A percentile compares a stretch with the other conserved stretches of the same genome.
Conservation (phyloP, 2,797 vertebrate species). For the Leptodactylus fallax region DNA sequence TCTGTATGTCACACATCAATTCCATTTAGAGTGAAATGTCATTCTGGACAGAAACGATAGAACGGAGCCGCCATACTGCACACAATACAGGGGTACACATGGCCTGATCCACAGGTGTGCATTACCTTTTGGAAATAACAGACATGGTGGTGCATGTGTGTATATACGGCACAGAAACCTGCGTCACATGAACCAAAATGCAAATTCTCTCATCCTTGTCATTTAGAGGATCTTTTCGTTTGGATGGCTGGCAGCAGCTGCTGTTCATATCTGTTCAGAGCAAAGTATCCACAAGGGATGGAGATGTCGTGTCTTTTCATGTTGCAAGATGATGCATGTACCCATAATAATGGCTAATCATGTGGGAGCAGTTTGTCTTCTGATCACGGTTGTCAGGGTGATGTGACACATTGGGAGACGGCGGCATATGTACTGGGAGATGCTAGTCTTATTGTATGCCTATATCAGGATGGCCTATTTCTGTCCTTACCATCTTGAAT, state of each 20-base stretch:
- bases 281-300: background rate
- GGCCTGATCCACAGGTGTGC: background rate
- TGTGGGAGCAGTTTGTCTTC: constrained; percentile 18
- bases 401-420: background rate
- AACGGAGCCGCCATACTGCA: background rate
- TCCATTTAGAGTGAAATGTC: too few relatives aligned
- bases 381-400: constrained; percentile 26
- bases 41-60: too few relatives aligned
- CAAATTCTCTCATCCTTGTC: background rate
- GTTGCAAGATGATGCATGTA: background rate
- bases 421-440: background rate
- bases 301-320: background rate
- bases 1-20: too few relatives aligned
- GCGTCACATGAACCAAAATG: background rate
- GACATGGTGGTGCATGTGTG: background rate
- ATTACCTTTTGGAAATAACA: background rate
- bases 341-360: background rate
- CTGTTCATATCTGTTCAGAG: background rate
- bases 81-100: background rate
- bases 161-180: background rate
- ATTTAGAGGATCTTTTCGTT: background rate
- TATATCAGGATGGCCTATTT: background rate
- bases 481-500: background rate
- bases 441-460: background rate
- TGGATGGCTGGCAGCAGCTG: background rate